Evolutionary conservation across 2,113 vertebrate genomes (phyloP).

Genomic region (Rhadina sibilatrix): DNA sequence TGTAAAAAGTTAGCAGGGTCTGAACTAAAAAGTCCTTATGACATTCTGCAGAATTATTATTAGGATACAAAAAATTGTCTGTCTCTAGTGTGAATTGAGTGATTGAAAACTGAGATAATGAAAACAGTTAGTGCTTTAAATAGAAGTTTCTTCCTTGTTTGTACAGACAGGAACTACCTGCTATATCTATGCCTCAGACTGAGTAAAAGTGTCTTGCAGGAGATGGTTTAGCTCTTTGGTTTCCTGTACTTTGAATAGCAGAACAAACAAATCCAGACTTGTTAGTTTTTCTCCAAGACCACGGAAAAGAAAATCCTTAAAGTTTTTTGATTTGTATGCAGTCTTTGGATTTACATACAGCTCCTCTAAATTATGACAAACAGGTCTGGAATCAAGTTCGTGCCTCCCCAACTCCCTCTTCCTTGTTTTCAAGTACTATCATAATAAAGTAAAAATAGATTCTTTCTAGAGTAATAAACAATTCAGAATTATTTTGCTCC

Average conservation of each 20-base stretch:
- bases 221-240: not conserved
- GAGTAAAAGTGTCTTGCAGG: not conserved
- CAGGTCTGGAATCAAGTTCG: not conserved
- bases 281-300: not conserved
- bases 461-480: not conserved
- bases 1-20: not conserved
- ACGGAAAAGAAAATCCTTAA: not conserved
- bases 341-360: not conserved
- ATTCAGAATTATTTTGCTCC: not conserved
- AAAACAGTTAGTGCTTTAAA: not conserved
- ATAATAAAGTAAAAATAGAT: not conserved
- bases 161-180: not conserved
- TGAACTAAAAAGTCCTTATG: not conserved
- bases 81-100: not conserved
- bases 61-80: not conserved
- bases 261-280: not conserved
- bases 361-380: not conserved
- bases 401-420: not conserved
- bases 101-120: not conserved
- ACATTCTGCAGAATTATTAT: not conserved
- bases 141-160: not conserved
- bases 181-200: not conserved
- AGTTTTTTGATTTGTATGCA: not conserved
- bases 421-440: not conserved
- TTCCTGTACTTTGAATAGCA: not conserved